Base-by-base conservation (phyloP, 2,797 vertebrate species). In the Cossypha niveicapilla region DNA sequence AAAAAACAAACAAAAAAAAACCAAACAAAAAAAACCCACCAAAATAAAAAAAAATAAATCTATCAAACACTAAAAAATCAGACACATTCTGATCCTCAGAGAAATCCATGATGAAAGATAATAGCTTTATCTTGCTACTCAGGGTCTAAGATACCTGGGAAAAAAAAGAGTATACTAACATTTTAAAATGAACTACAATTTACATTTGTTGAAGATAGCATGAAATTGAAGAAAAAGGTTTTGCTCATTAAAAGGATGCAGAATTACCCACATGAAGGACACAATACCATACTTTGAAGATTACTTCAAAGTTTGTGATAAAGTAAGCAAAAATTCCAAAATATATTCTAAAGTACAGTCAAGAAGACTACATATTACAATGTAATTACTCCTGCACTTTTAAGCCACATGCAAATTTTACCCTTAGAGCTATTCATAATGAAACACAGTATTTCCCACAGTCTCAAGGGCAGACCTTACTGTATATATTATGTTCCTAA, bases 371-470 rank as follows among this genome's bases (percentile, higher is more conserved):
- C 45, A 82, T 87, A 93, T 95, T 96, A 93, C 95, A 93, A 47
- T 61, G 37, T 73, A 88, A 94, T 63, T 91, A 89, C 44, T 91
- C 74, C 67, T 81, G 92, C 62, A 79, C 84, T 95, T 97, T 92
- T 92, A 95, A 83, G 39, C 67, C 71, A 93, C 79, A 96, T 88
- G 68, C 44, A 96, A 90, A 95, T 94, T 73, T 80, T 86, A 92
- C 37, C 62, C 81, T 87, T 91, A 42, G 50, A 96, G 96, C 94
- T 95, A 97, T 72, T 95, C 62, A 65, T 94, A 95, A 96, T 65
- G 65, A 57, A 90, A 90, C 35, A 79, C 71, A 86, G 34, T 58
- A 47, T 92, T 74, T 96, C 80, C 86, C 89, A 96, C 75, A 95
- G 62, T 95, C 76, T 71, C 86, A 92, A 95, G 58, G 92, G 85